phyloP scores from a whole-genome alignment of 2,888 invertebrate genomes.

The Drosophila neonasuta region DNA sequence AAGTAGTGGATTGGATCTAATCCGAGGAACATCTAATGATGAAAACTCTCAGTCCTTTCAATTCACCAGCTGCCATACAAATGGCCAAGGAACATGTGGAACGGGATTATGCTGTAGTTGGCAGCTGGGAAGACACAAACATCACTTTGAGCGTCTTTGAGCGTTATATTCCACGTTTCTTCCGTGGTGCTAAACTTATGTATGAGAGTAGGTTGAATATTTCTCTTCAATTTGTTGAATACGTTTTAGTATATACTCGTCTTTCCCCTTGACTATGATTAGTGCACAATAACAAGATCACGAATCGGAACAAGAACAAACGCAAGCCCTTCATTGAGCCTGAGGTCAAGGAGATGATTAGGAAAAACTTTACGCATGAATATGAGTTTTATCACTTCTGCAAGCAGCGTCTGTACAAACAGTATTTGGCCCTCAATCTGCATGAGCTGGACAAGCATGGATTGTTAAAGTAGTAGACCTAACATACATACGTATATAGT shows the following conservation, averaged over 20 bases:
- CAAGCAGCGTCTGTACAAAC: slow-evolving; percentile 90
- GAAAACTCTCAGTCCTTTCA: slow-evolving; percentile 86
- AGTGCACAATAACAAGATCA: slow-evolving; percentile 63
- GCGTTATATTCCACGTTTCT: slow-evolving; percentile 91
- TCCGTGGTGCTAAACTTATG: slow-evolving; percentile 85
- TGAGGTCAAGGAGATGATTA: slow-evolving; percentile 85
- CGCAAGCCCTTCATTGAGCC: slow-evolving; percentile 86
- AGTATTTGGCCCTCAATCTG: slow-evolving; percentile 85
- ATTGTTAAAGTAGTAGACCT: slow-evolving; percentile 48
- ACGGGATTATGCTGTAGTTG: slow-evolving; percentile 92
- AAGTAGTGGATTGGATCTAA: slow-evolving; percentile 79
- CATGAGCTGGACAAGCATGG: slow-evolving; percentile 59
- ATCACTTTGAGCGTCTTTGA: slow-evolving; percentile 91
- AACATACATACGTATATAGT: not conserved
- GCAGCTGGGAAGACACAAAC: slow-evolving; percentile 93
- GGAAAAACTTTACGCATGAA: slow-evolving; percentile 92
- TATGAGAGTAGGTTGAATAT: slow-evolving; percentile 64
- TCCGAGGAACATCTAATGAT: not conserved
- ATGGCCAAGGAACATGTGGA: slow-evolving; percentile 93
- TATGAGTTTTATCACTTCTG: slow-evolving; percentile 95
- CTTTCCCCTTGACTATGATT: not conserved
- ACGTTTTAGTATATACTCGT: too few relatives aligned
- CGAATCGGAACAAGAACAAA: slow-evolving; percentile 88
- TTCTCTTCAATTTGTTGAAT: not conserved
- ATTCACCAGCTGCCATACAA: slow-evolving; percentile 90